phyloP scores from a whole-genome alignment of 2,888 invertebrate species.

The Pyrochroa serraticornis region DNA sequence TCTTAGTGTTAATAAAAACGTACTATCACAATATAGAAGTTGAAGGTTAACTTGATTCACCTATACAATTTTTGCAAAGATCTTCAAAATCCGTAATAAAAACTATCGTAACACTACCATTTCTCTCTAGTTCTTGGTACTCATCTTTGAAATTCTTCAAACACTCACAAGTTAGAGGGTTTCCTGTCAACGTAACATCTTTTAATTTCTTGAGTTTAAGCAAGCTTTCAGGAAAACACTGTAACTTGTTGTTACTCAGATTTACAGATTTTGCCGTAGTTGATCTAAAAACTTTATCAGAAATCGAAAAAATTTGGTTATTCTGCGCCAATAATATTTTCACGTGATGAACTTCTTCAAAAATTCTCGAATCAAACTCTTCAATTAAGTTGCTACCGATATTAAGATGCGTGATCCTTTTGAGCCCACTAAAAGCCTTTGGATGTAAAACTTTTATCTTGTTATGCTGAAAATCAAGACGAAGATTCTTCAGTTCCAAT shows the following conservation, averaged over 20 bases:
- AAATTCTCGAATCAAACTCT: neutral
- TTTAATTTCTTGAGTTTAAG: neutral
- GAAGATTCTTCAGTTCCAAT: neutral
- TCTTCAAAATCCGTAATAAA: no score
- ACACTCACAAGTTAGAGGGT: neutral
- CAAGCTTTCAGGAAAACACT: neutral
- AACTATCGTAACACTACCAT: no score
- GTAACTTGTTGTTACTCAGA: neutral
- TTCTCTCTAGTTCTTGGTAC: no score
- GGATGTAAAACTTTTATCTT: neutral
- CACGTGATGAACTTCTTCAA: neutral
- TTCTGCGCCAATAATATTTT: neutral
- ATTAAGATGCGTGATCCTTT: neutral
- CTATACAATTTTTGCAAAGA: no score
- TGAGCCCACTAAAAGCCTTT: neutral
- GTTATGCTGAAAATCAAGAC: neutral
- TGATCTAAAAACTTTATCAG: neutral
- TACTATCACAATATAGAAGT: no score
- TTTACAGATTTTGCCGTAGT: neutral
- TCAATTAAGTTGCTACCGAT: neutral
- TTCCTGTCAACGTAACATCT: neutral
- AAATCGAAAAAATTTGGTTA: neutral
- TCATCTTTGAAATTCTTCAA: neutral
- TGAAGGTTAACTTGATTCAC: no score
- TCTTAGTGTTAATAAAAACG: no score